Evolutionary conservation across 2,797 vertebrate species (phyloP), one percentile per base, ranked within the genome.

Genomic region (Hippopotamyrus pictus): DNA sequence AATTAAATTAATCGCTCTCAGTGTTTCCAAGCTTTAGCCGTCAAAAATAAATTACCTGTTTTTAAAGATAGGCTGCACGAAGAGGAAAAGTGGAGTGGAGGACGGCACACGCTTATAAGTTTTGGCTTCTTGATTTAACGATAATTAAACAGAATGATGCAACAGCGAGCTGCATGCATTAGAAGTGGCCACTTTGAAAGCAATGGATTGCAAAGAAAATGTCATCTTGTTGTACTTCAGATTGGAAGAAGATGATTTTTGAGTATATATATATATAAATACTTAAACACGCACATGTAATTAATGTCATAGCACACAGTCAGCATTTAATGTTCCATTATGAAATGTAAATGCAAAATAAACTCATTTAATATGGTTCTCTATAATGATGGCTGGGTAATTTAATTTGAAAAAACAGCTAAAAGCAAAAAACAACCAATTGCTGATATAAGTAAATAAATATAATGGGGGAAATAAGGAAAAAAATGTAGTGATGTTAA

Each of bases 1-100:
- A 87, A 84, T 87, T 57, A 37, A 37, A 57, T 87, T 59, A 57
- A 54, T 57, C 14, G 25, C 25, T 57, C 25, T 54, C 85, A 59
- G 25, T 51, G 29, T 87, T 57, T 37, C 53, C 8, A 5, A 57
- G 22, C 51, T 29, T 87, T 17, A 17, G 25, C 25, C 37, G 84
- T 54, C 25, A 54, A 57, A 86, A 54, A 54, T 29, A 86, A 86
- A 87, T 33, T 14, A 57, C 51, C 85, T 84, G 46, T 84, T 54
- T 59, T 87, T 57, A 57, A 87, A 87, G 53, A 41, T 87, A 87
- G 59, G 59, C 22, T 87, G 85, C 33, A 54, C 44, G 53, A 33
- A 87, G 50, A 51, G 73, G 14, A 7, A 79, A 79, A 86, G 22
- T 86, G 4, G n/a, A 85, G 33, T 76, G 9, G 9, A 51, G 48